Conservation (phyloP, 2,888 invertebrate species). For the Teinopalpus imperialis region DNA sequence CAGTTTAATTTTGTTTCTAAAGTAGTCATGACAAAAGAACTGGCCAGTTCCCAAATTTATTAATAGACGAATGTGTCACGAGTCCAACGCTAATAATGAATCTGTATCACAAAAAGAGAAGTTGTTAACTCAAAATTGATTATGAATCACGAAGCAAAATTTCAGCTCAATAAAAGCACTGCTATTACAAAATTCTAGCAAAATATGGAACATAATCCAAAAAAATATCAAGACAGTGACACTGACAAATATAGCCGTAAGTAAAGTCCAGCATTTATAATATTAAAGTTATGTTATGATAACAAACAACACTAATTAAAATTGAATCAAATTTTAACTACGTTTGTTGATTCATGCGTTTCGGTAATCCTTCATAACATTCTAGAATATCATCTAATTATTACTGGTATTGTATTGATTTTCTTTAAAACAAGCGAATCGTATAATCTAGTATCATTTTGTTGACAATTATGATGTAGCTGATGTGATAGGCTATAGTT, state of each 20-base stretch:
- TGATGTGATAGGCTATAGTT: no score
- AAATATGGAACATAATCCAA: slow-evolving; percentile 29
- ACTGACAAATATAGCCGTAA: slow-evolving; percentile 47
- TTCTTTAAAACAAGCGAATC: no score
- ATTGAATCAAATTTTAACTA: no score
- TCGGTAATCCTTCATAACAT: no score
- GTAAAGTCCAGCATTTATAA: no score
- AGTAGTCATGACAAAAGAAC: slow-evolving; percentile 65
- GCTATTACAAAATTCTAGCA: slow-evolving; percentile 26
- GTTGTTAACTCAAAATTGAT: slow-evolving; percentile 39
- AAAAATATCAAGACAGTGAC: slow-evolving; percentile 30
- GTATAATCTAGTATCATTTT: no score
- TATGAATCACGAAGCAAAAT: slow-evolving; percentile 40
- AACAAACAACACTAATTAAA: slow-evolving; percentile 2
- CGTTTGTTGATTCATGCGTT: no score
- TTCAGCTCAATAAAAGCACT: slow-evolving; percentile 32
- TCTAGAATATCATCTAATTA: no score
- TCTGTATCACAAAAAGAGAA: slow-evolving; percentile 48
- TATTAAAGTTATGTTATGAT: slow-evolving; percentile 14
- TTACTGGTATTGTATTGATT: no score
- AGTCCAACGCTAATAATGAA: slow-evolving; percentile 48
- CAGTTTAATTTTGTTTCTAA: slow-evolving; percentile 68
- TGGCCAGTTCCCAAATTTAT: slow-evolving; percentile 60
- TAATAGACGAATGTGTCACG: slow-evolving; percentile 56
- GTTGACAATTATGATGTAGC: no score